A percentile compares a stretch with the other conserved stretches of the same genome.
Conservation (phyloP, 2,113 vertebrate species). For the Gopherus flavomarginatus region DNA sequence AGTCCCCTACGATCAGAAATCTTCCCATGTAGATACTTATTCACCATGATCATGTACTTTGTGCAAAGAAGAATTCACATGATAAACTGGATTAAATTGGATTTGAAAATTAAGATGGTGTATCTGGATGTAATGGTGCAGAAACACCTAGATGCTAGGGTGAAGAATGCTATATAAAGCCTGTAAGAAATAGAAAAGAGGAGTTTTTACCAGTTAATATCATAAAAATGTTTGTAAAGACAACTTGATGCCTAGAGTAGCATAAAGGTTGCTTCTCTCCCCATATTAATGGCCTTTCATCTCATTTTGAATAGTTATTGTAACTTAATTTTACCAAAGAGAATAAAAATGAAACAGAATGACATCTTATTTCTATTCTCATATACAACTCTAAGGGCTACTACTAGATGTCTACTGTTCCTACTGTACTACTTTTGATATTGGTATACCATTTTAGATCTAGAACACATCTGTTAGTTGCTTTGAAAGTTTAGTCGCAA, state of each 20-base stretch:
- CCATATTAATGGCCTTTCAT: slow-evolving; percentile 11
- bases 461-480: background rate
- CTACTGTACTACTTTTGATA: background rate
- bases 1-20: too few species aligned
- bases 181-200: background rate
- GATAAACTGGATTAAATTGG: background rate
- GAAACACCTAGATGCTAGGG: background rate
- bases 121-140: background rate
- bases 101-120: background rate
- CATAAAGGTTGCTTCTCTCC: slow-evolving; percentile 21
- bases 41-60: too few species aligned
- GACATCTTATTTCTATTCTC: background rate
- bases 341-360: background rate
- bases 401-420: background rate
- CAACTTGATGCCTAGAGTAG: slow-evolving; percentile 55
- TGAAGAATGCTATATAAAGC: background rate
- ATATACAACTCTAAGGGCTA: slow-evolving; percentile 9
- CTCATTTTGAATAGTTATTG: slow-evolving; percentile 26
- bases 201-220: slow-evolving; percentile 31
- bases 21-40: too few species aligned
- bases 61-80: background rate
- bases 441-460: background rate
- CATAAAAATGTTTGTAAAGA: slow-evolving; percentile 38
- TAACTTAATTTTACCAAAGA: background rate
- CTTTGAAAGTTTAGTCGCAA: background rate